These are phyloP conservation scores for Lagopus muta DNA, from an alignment of 2,113 vertebrate species.

Conservation along the genomic window DNA sequence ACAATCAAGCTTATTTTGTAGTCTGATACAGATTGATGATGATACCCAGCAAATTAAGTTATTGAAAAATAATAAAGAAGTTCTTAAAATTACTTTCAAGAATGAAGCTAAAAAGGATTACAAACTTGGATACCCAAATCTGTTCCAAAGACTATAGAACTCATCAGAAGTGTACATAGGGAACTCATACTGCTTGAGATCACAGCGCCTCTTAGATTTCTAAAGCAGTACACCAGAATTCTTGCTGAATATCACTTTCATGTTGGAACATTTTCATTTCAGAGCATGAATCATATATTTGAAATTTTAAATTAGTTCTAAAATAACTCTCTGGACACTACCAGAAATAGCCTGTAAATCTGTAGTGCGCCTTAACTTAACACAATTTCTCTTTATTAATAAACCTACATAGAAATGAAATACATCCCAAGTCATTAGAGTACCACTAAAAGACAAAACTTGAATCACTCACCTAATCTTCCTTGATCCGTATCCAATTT, in stretches of 20 bases:
- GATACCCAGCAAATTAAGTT: background rate
- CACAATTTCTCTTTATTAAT: background rate
- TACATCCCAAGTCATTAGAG: background rate
- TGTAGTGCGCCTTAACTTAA: background rate
- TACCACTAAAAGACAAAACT: background rate
- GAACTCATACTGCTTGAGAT: background rate
- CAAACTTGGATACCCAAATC: background rate
- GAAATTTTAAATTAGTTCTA: background rate
- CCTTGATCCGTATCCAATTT: background rate
- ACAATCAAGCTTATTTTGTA: slow-evolving; percentile 26
- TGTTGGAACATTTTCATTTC: background rate
- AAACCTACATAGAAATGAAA: background rate
- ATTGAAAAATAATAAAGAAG: background rate
- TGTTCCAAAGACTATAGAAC: background rate
- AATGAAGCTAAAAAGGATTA: background rate
- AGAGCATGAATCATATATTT: background rate
- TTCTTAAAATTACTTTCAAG: background rate
- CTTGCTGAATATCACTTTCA: background rate
- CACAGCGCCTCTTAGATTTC: background rate
- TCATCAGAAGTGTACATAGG: background rate
- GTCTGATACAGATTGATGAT: background rate
- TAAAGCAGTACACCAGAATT: background rate
- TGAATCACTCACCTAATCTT: background rate
- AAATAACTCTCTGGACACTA: background rate
- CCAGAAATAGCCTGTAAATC: background rate